A percentile compares a stretch with the other conserved stretches of the same genome.
Conservation (phyloP, 1,140 invertebrate genomes). For the Dinothrombium tinctorium region DNA sequence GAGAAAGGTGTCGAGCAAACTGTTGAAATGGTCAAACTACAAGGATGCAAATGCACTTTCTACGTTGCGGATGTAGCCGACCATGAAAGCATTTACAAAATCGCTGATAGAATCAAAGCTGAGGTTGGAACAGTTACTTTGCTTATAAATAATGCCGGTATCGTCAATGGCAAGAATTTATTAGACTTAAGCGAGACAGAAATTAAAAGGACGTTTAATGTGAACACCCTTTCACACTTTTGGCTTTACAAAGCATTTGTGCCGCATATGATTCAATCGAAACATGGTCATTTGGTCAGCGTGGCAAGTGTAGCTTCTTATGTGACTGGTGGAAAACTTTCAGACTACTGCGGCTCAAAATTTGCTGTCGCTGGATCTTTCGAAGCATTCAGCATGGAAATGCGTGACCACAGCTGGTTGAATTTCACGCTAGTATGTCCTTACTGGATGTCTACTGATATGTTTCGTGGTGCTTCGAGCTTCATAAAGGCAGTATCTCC, state of each 20-base stretch:
- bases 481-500: too few relatives aligned
- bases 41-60: conserved; percentile 19
- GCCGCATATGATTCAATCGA: conserved; percentile 38
- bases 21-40: conserved; percentile 1
- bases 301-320: conserved; percentile 78
- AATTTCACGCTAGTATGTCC: too few relatives aligned
- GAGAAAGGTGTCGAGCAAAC: conserved; percentile 13
- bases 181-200: conserved; percentile 51
- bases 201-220: conserved; percentile 35
- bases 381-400: too few relatives aligned
- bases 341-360: conserved; percentile 88
- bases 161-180: conserved; percentile 57
- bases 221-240: conserved; percentile 38
- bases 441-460: too few relatives aligned
- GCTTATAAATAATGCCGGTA: conserved; percentile 80
- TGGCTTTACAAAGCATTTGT: conserved; percentile 39
- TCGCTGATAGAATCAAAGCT: conserved; percentile 46
- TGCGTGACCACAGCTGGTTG: too few relatives aligned
- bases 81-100: conserved; percentile 47
- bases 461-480: too few relatives aligned
- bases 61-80: conserved; percentile 39
- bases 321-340: conserved; percentile 50
- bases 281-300: conserved; percentile 65
- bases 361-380: too few relatives aligned
- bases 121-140: conserved; percentile 67